These are phyloP conservation scores for Hylaeus volcanicus DNA, from an alignment of 1,140 invertebrate genomes.

Conservation along the genomic window DNA sequence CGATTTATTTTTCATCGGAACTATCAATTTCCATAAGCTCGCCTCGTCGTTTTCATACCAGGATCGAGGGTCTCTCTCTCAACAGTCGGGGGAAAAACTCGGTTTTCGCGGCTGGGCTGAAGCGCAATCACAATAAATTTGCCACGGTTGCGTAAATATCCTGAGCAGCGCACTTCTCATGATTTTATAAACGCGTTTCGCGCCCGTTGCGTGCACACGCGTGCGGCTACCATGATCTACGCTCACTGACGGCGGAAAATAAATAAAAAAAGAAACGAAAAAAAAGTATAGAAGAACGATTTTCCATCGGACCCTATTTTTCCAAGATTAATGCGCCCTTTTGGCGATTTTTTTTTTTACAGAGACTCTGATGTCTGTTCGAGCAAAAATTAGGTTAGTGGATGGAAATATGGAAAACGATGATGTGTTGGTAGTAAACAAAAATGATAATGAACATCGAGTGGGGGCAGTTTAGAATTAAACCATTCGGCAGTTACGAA, in stretches of 20 bases:
- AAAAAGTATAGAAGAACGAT: not conserved
- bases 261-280: not conserved
- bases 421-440: too few species aligned
- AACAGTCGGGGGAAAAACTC: constrained; percentile 29
- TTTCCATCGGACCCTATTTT: too few species aligned
- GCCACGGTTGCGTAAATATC: constrained; percentile 59
- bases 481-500: too few species aligned
- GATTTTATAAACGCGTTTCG: constrained; percentile 61
- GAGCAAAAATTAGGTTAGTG: too few species aligned
- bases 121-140: constrained; percentile 68
- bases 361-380: too few species aligned
- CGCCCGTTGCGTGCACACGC: not conserved
- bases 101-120: constrained; percentile 29
- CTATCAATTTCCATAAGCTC: constrained; percentile 55
- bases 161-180: constrained; percentile 55
- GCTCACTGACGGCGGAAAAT: not conserved
- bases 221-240: constrained; percentile 30
- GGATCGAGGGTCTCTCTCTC: constrained; percentile 9
- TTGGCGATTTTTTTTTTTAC: too few species aligned
- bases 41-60: constrained; percentile 39
- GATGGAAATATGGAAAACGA: too few species aligned
- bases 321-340: too few species aligned
- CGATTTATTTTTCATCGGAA: constrained; percentile 56
- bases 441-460: too few species aligned
- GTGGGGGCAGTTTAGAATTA: too few species aligned